Evolutionary conservation across 1,140 invertebrate species (phyloP).

Genomic region (Aphelenchoides avenae): DNA sequence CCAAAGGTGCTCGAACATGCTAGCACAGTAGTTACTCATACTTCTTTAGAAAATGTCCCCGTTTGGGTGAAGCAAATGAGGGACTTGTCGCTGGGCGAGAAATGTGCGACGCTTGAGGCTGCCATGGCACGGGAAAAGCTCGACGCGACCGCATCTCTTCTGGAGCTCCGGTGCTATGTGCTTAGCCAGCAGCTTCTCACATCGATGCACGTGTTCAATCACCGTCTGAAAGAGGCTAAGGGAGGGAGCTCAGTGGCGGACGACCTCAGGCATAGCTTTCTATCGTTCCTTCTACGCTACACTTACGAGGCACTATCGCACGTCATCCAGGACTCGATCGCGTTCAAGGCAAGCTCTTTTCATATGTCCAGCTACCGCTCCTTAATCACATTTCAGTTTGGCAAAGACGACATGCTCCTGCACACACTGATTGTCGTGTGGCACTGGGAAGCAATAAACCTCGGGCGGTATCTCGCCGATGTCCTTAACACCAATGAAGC

Average conservation of each 20-base stretch:
- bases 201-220: constrained; percentile 10
- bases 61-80: constrained; percentile 28
- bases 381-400: not conserved
- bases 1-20: constrained; percentile 6
- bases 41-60: too few species aligned
- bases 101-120: constrained; percentile 13
- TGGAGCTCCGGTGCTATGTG: constrained; percentile 33
- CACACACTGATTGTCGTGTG: constrained; percentile 20
- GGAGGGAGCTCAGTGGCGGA: constrained; percentile 13
- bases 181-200: constrained; percentile 32
- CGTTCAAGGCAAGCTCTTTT: constrained; percentile 28
- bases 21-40: too few species aligned
- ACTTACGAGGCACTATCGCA: constrained; percentile 22
- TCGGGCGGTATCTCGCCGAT: constrained; percentile 18
- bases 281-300: constrained; percentile 33
- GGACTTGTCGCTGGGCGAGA: constrained; percentile 18
- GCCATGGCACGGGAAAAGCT: constrained; percentile 3
- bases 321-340: constrained; percentile 32
- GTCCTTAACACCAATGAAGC: constrained; percentile 5
- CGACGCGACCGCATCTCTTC: constrained; percentile 9
- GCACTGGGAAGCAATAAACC: constrained; percentile 22
- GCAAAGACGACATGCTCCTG: constrained; percentile 9
- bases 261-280: constrained; percentile 32
- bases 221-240: constrained; percentile 7
- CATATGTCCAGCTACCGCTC: not conserved